phyloP scores from a whole-genome alignment of 1,140 invertebrate species.

The Atta texana region DNA sequence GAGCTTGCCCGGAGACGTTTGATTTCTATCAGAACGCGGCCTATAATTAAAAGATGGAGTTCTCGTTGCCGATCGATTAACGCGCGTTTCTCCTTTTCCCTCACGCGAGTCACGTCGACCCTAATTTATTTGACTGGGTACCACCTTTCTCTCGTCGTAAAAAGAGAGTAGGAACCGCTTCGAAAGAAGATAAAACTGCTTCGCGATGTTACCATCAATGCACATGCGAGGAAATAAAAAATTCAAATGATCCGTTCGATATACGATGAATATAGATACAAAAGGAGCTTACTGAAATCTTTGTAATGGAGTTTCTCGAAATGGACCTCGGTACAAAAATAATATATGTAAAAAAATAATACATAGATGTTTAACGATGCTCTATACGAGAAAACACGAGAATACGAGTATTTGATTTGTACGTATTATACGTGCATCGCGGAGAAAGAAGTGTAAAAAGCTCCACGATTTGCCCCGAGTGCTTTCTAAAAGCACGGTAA shows the following conservation, averaged over 20 bases:
- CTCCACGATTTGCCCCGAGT: neutral
- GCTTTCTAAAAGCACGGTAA: constrained; percentile 19
- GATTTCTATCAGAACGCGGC: constrained; percentile 1
- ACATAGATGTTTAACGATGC: constrained; percentile 34
- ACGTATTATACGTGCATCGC: neutral
- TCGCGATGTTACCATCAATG: constrained; percentile 66
- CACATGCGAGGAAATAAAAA: constrained; percentile 71
- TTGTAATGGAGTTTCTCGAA: constrained; percentile 67
- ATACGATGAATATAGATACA: constrained; percentile 70
- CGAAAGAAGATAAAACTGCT: constrained; percentile 55
- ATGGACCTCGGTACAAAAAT: constrained; percentile 42
- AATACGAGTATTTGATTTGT: constrained; percentile 28
- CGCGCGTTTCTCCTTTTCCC: constrained; percentile 22
- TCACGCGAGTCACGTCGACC: constrained; percentile 18
- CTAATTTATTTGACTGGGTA: constrained; percentile 62
- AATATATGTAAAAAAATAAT: constrained; percentile 62
- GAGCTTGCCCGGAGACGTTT: neutral
- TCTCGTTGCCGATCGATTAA: constrained; percentile 29
- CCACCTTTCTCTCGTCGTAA: constrained; percentile 22
- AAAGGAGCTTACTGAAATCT: constrained; percentile 60
- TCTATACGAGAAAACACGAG: neutral
- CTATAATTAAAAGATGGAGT: constrained; percentile 35
- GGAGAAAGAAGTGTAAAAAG: neutral
- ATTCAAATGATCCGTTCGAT: constrained; percentile 72
- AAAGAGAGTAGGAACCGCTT: neutral